These are phyloP conservation scores for Sweltsa coloradensis DNA, from an alignment of 1,140 invertebrate species.

Conservation along the genomic window DNA sequence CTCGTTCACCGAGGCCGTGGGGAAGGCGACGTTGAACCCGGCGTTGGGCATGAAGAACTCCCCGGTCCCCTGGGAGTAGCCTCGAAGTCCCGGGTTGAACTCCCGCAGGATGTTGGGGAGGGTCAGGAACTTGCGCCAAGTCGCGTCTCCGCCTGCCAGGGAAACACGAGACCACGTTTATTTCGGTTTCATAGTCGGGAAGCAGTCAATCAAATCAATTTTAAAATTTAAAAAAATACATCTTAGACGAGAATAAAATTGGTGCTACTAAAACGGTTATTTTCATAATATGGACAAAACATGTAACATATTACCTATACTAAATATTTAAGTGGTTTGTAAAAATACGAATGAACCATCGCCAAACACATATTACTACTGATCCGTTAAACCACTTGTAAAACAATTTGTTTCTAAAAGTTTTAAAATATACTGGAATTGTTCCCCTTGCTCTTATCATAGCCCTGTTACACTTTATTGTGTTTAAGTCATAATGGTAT, in stretches of 20 bases:
- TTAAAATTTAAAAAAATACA: neutral
- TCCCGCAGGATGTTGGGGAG: slow-evolving; percentile 44
- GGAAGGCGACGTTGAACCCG: slow-evolving; percentile 47
- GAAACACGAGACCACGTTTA: slow-evolving; percentile 1
- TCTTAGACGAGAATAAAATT: neutral
- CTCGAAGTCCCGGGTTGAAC: slow-evolving; percentile 48
- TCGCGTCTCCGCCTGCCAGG: slow-evolving; percentile 37
- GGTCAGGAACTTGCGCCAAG: slow-evolving; percentile 42
- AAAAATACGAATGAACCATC: too few relatives aligned
- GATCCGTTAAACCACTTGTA: too few relatives aligned
- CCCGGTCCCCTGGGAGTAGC: slow-evolving; percentile 38
- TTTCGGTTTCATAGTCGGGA: neutral
- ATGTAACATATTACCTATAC: too few relatives aligned
- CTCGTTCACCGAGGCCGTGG: slow-evolving; percentile 41
- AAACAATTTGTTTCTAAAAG: too few relatives aligned
- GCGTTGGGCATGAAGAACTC: slow-evolving; percentile 26
- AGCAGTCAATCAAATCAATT: neutral
- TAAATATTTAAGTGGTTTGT: too few relatives aligned
- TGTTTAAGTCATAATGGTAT: too few relatives aligned
- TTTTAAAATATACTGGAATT: too few relatives aligned
- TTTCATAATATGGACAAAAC: too few relatives aligned
- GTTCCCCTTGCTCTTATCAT: too few relatives aligned
- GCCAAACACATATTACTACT: too few relatives aligned
- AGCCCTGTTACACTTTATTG: too few relatives aligned
- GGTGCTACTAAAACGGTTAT: too few relatives aligned